Evolutionary conservation across 1,140 invertebrate species (phyloP).

Genomic region (Ceratoteleas bidentatus): DNA sequence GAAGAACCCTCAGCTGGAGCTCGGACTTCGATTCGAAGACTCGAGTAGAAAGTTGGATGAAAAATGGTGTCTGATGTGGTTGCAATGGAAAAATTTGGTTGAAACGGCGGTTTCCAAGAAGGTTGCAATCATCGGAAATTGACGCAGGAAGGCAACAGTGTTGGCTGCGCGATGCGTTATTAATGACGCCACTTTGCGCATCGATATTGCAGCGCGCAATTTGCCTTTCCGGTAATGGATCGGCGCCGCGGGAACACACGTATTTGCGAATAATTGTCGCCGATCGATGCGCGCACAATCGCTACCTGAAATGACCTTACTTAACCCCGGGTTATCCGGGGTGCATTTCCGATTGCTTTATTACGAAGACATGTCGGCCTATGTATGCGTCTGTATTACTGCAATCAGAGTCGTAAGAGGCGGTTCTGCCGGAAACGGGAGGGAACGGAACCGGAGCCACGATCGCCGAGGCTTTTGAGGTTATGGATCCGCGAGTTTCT

Average conservation of each 20-base stretch:
- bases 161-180: background rate
- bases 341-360: constrained; percentile 66
- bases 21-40: no score
- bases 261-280: constrained; percentile 29
- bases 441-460: background rate
- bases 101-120: no score
- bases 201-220: background rate
- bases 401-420: constrained; percentile 47
- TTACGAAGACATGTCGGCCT: constrained; percentile 24
- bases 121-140: no score
- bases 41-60: constrained; percentile 82
- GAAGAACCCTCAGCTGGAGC: no score
- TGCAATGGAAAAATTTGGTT: constrained; percentile 75
- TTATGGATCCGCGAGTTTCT: no score
- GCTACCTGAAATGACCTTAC: constrained; percentile 32
- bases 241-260: background rate
- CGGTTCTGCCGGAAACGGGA: constrained; percentile 36
- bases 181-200: background rate
- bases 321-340: constrained; percentile 46
- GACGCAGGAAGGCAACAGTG: no score
- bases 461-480: background rate
- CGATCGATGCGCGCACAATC: constrained; percentile 20
- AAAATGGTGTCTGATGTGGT: constrained; percentile 81
- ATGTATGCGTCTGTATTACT: constrained; percentile 16
- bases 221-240: background rate